phyloP scores from a whole-genome alignment of 1,140 invertebrate genomes.

The Drosophila rufa region DNA sequence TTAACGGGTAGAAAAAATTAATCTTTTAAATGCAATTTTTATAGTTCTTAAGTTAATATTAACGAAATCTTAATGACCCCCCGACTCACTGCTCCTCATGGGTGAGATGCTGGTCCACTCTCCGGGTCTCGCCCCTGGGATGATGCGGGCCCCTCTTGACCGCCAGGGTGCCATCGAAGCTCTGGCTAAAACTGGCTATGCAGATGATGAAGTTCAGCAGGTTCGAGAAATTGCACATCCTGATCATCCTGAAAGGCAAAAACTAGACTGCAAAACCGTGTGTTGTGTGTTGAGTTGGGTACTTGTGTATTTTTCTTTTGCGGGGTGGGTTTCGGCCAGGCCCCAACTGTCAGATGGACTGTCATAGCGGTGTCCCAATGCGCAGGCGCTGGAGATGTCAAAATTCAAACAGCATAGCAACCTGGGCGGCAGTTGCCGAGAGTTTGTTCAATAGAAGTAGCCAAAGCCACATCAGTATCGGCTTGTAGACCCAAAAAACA shows the following conservation, averaged over 20 bases:
- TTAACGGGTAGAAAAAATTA: no score
- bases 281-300: conserved; percentile 17
- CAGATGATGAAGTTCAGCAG: conserved; percentile 79
- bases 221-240: conserved; percentile 80
- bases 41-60: background rate
- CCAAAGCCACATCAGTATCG: conserved; percentile 7
- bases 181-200: conserved; percentile 76
- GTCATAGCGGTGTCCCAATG: conserved; percentile 14
- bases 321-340: conserved; percentile 36
- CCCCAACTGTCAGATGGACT: conserved; percentile 48
- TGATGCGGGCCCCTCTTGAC: conserved; percentile 89
- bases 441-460: conserved; percentile 36
- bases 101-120: conserved; percentile 88
- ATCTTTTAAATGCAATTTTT: background rate
- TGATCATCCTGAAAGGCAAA: conserved; percentile 26
- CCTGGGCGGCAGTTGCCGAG: conserved; percentile 21
- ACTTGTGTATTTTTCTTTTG: conserved; percentile 29
- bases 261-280: conserved; percentile 11
- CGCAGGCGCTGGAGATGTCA: conserved; percentile 50
- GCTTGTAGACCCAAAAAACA: conserved; percentile 10
- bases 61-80: background rate
- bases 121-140: conserved; percentile 87
- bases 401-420: conserved; percentile 54
- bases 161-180: conserved; percentile 59
- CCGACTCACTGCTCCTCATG: conserved; percentile 88